Evolutionary conservation across 2,113 vertebrate species (phyloP).

Genomic region (Stigmatopora argus): DNA sequence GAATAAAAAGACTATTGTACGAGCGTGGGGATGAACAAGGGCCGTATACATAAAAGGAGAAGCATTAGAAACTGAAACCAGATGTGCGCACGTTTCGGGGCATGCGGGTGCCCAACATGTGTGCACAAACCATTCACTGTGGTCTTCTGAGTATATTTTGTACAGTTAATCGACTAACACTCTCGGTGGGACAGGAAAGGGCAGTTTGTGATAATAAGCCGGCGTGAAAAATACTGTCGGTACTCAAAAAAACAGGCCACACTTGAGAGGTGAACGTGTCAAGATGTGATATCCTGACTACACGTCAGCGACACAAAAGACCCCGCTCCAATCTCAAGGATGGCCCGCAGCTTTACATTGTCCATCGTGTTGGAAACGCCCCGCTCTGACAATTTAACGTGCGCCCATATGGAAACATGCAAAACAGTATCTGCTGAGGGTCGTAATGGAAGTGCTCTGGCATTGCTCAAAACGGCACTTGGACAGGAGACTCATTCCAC

Average conservation of each 20-base stretch:
- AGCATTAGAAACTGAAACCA: constrained; percentile 66
- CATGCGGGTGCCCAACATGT: constrained; percentile 15
- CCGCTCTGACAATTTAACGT: constrained; percentile 10
- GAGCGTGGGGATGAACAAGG: constrained; percentile 49
- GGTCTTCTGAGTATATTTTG: constrained; percentile 43
- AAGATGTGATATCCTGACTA: constrained; percentile 46
- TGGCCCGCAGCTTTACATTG: constrained; percentile 32
- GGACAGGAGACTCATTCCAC: constrained; percentile 45
- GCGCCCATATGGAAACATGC: constrained; percentile 16
- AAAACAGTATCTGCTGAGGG: constrained; percentile 22
- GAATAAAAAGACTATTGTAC: constrained; percentile 60
- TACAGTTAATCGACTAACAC: constrained; percentile 49
- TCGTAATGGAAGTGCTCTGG: constrained; percentile 1
- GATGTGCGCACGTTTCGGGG: constrained; percentile 52
- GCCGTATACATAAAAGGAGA: constrained; percentile 49
- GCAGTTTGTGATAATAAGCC: not conserved
- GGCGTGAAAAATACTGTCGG: constrained; percentile 6
- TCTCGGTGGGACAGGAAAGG: constrained; percentile 12
- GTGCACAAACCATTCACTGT: constrained; percentile 17
- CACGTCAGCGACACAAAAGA: constrained; percentile 39
- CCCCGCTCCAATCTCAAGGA: constrained; percentile 24
- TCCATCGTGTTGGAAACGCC: constrained; percentile 12
- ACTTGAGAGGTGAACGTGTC: constrained; percentile 30
- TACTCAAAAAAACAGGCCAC: constrained; percentile 39
- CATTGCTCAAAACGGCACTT: not conserved